phyloP scores from a whole-genome alignment of 2,888 invertebrate genomes.

The Drosophila lutescens region DNA sequence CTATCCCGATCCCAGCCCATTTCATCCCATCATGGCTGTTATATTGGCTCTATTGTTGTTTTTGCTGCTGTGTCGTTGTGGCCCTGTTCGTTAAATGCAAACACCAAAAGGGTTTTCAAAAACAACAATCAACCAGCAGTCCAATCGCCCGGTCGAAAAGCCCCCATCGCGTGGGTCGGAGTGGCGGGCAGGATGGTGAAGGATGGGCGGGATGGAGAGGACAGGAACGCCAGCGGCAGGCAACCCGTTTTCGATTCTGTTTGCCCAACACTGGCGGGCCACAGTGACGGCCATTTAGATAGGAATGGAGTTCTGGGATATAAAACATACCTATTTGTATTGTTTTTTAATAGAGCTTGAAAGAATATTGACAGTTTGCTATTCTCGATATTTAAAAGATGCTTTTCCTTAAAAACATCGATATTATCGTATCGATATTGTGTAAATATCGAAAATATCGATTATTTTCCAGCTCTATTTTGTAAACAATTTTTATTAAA shows the following conservation, averaged over 20 bases:
- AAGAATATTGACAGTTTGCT: too few species aligned
- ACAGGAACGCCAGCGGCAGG: slow-evolving; percentile 52
- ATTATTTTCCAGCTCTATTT: too few species aligned
- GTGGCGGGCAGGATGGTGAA: background rate
- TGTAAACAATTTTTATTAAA: too few species aligned
- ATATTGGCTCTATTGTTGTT: slow-evolving; percentile 64
- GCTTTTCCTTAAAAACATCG: too few species aligned
- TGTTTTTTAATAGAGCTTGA: too few species aligned
- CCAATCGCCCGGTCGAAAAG: slow-evolving; percentile 9
- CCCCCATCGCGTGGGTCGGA: slow-evolving; percentile 5
- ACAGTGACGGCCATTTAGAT: slow-evolving; percentile 38
- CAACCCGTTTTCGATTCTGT: slow-evolving; percentile 75
- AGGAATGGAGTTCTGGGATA: slow-evolving; percentile 16
- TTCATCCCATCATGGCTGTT: slow-evolving; percentile 56
- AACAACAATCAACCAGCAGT: slow-evolving; percentile 53
- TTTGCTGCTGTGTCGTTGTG: slow-evolving; percentile 55
- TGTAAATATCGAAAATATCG: too few species aligned
- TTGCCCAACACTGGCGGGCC: slow-evolving; percentile 45
- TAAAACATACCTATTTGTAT: too few species aligned
- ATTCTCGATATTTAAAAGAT: too few species aligned
- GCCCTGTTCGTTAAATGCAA: slow-evolving; percentile 76
- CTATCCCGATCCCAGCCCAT: slow-evolving; percentile 12
- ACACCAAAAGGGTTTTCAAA: slow-evolving; percentile 72
- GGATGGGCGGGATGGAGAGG: background rate
- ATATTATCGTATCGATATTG: too few species aligned